Evolutionary conservation across 2,888 invertebrate genomes (phyloP), one percentile per base, ranked within the genome.

Genomic region (Rhyacophila evoluta): DNA sequence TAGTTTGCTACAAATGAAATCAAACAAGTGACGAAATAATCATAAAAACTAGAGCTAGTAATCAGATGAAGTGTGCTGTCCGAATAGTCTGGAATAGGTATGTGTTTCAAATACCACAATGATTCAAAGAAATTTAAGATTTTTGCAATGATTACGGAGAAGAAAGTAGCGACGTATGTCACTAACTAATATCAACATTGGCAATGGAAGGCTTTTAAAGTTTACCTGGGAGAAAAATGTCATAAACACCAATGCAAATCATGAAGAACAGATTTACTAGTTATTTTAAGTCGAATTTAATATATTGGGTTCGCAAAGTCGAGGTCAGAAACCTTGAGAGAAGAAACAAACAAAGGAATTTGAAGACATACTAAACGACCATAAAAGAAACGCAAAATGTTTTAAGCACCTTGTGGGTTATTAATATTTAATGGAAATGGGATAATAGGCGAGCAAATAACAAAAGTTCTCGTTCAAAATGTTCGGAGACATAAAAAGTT

Each of bases 271-370:
- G 55, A 55, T 55, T 25, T 55, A 25, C 6, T 15, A 41, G 15
- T 15, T 41, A 41, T n/a, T 39, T 12, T 25, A 19, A 19, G 6
- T 33, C 12, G 19, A 55, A 6, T 19, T 55, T n/a, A n/a, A n/a
- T n/a, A 19, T 25, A 55, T 25, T 19, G 55, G 19, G 15, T 55
- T 15, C 55, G 55, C 10, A 11, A 38, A 33, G 27, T 39, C 72
- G 72, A 75, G 75, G 75, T 75, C 79, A 75, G 71, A 74, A 79
- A 79, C 79, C 79, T 75, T 72, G 28, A 28, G 72, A 41, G 67
- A 73, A 77, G 33, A 55, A 55, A 55, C 36, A 67, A 77, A 78
- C 78, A 79, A 79, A 72, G 79, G 72, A 79, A 75, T 55, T 15
- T 55, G 15, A 55, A 19, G 19, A 55, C 55, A 55, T 15, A 19